Base-by-base conservation (phyloP, 2,113 vertebrate genomes). In the Trematomus loennbergii region DNA sequence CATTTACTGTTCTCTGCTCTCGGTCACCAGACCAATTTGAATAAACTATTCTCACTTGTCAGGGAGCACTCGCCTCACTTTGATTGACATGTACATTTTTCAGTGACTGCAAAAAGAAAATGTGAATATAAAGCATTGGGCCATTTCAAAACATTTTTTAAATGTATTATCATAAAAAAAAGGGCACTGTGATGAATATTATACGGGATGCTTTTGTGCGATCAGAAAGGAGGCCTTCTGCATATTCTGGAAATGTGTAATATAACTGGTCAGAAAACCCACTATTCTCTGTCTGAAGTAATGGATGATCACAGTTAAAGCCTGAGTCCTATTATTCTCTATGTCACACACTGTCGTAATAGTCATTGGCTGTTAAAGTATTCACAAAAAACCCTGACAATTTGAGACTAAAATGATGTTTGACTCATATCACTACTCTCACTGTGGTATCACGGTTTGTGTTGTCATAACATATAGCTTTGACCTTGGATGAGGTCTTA, bases 1-100 rank as follows among this genome's bases (percentile, higher is more conserved):
- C 96, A 81, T 96, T 96, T 92, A 95, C 94, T 82, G 91, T 93
- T 91, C 93, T 89, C 94, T 94, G 92, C 83, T 87, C 82, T 82
- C 87, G 89, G 94, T 94, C 94, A 89, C 94, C 89, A 90, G 87
- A 89, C 92, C 94, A 87, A 94, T 94, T 95, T 96, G 94, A 96
- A 97, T 89, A 95, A 96, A 96, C 95, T 95, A 91, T 95, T 96
- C 95, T 93, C 84, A 88, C 93, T 96, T 96, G 96, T 96, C 96
- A 95, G 94, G 0, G 63, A 93, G 92, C 87, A 91, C 94, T 93
- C 91, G 91, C 94, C 94, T 94, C 91, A 92, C 95, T 97, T 96
- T 96, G 95, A 96, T 94, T 96, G 95, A 94, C 94, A 83, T 93
- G 95, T 95, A 87, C 64, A 78, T 91, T 91, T 90, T 91, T 90